Conservation (phyloP, 2,888 invertebrate genomes). For the Lepidochrysops patricia region DNA sequence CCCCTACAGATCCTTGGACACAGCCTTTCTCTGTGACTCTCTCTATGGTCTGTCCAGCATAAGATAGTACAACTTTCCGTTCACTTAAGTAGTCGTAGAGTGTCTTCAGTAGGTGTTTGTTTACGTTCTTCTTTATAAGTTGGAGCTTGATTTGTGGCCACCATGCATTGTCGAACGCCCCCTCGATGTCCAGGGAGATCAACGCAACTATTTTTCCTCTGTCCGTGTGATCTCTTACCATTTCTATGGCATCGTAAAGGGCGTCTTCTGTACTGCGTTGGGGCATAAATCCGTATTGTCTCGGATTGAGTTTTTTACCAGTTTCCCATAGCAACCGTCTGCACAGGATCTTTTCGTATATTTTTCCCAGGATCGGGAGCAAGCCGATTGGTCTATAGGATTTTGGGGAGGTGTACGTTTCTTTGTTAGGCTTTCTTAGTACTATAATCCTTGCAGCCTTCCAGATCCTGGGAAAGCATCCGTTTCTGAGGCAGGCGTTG, state of each 20-base stretch:
- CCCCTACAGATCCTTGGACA: constrained; percentile 22
- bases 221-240: constrained; percentile 8
- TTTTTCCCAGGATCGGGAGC: constrained; percentile 20
- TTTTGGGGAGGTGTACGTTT: constrained; percentile 16
- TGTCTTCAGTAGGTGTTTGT: neutral
- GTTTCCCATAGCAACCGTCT: neutral
- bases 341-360: constrained; percentile 20
- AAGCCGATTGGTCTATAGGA: constrained; percentile 21
- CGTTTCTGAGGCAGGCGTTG: constrained; percentile 19
- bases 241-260: neutral
- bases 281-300: neutral
- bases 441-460: constrained; percentile 17
- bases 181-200: constrained; percentile 22
- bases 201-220: constrained; percentile 18
- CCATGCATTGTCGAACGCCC: constrained; percentile 18
- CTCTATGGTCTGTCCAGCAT: constrained; percentile 14
- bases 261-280: neutral
- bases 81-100: constrained; percentile 17
- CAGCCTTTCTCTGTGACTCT: constrained; percentile 20
- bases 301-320: neutral
- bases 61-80: constrained; percentile 15
- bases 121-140: neutral
- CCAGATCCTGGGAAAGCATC: constrained; percentile 18
- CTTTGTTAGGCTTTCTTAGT: constrained; percentile 17
- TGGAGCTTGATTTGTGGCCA: constrained; percentile 19